A percentile compares a stretch with the other conserved stretches of the same genome.
Conservation (phyloP, 2,797 vertebrate species). For the Microctenopoma stevenorrisi region DNA sequence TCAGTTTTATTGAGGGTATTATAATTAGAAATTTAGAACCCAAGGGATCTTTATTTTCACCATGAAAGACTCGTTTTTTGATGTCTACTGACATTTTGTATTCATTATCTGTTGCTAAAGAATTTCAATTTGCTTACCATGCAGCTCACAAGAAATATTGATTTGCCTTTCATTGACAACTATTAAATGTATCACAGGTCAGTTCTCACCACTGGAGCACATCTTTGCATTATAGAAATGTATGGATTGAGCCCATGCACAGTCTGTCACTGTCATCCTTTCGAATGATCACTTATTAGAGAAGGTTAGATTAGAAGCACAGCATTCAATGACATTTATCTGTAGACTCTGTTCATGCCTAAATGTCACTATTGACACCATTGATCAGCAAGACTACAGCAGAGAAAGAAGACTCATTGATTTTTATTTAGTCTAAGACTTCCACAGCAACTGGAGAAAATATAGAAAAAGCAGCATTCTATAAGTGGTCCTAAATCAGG, state of each 20-base stretch:
- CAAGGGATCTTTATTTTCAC: slow-evolving; percentile 50
- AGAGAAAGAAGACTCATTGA: slow-evolving; percentile 12
- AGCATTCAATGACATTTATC: slow-evolving; percentile 65
- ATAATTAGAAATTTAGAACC: slow-evolving; percentile 56
- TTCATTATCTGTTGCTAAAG: slow-evolving; percentile 76
- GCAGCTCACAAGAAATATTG: slow-evolving; percentile 74
- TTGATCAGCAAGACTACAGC: slow-evolving; percentile 49
- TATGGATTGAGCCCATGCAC: slow-evolving; percentile 61
- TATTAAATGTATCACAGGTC: slow-evolving; percentile 70
- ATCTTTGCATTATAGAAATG: slow-evolving; percentile 72
- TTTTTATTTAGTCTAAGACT: slow-evolving; percentile 32
- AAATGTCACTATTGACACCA: slow-evolving; percentile 68
- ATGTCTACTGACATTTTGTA: slow-evolving; percentile 71
- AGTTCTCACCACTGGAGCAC: slow-evolving; percentile 65
- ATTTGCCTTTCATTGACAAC: slow-evolving; percentile 71
- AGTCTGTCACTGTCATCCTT: slow-evolving; percentile 60
- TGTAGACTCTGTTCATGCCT: slow-evolving; percentile 55
- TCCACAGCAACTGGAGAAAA: neutral
- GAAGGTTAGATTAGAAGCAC: slow-evolving; percentile 44
- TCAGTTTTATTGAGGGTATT: slow-evolving; percentile 25
- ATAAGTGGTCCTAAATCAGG: slow-evolving; percentile 13
- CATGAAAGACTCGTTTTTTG: slow-evolving; percentile 45
- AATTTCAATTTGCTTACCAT: slow-evolving; percentile 76
- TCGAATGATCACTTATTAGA: slow-evolving; percentile 65
- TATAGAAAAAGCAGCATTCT: neutral